These are phyloP conservation scores for Vireo griseus DNA, from an alignment of 2,797 vertebrate species.

Conservation along the genomic window DNA sequence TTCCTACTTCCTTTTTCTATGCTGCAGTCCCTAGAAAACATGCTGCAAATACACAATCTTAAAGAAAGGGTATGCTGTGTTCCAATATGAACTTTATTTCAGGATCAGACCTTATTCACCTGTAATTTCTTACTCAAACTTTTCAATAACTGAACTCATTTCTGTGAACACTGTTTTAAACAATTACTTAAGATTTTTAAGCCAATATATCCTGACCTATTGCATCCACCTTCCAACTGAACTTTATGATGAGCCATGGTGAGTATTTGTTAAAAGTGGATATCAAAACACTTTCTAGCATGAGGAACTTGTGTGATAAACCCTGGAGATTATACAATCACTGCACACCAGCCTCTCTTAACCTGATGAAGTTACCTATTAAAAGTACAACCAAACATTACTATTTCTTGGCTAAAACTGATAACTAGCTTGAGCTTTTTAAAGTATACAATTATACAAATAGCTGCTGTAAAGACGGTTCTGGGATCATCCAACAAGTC, in stretches of 20 bases:
- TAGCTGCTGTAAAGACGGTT: not conserved
- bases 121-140: not conserved
- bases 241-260: not conserved
- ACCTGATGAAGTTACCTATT: not conserved
- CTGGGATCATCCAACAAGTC: not conserved
- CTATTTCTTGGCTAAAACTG: not conserved
- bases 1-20: not conserved
- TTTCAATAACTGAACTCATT: not conserved
- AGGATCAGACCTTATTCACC: not conserved
- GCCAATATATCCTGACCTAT: not conserved
- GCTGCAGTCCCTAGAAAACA: not conserved
- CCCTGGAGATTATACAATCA: not conserved
- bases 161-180: not conserved
- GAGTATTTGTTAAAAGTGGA: not conserved
- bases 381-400: not conserved
- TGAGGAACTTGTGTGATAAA: not conserved
- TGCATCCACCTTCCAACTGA: not conserved
- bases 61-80: not conserved
- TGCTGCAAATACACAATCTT: not conserved
- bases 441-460: not conserved
- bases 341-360: not conserved
- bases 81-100: not conserved
- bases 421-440: not conserved
- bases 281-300: not conserved
- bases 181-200: not conserved